Evolutionary conservation across 2,113 vertebrate species (phyloP).

Genomic region (Taurulus bubalis): DNA sequence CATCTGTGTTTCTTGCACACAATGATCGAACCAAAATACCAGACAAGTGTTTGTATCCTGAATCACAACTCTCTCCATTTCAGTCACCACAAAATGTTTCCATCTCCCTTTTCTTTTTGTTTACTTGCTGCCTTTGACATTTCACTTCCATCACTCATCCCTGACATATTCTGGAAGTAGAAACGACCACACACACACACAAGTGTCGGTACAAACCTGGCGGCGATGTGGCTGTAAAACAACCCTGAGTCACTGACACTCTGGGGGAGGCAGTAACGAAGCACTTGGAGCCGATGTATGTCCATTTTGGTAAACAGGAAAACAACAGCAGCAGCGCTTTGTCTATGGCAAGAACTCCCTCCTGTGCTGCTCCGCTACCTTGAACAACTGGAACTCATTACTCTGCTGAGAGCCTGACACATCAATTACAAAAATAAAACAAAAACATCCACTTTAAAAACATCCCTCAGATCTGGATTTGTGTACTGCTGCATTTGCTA

Average conservation of each 20-base stretch:
- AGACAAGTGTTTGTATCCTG: not conserved
- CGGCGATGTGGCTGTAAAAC: constrained; percentile 73
- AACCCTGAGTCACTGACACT: constrained; percentile 82
- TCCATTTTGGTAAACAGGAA: constrained; percentile 71
- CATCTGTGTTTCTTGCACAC: constrained; percentile 33
- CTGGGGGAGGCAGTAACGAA: constrained; percentile 81
- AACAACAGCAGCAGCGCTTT: not conserved
- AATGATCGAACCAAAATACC: not conserved
- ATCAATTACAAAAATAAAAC: constrained; percentile 8
- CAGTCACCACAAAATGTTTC: not conserved
- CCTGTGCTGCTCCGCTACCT: constrained; percentile 17
- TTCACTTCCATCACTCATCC: constrained; percentile 7
- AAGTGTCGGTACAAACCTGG: constrained; percentile 74
- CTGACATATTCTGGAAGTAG: constrained; percentile 17
- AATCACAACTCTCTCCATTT: not conserved
- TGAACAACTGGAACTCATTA: constrained; percentile 32
- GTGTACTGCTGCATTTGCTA: constrained; percentile 26
- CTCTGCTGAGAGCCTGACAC: constrained; percentile 1
- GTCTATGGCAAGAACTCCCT: constrained; percentile 32
- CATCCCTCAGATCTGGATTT: constrained; percentile 18
- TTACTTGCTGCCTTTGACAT: constrained; percentile 19
- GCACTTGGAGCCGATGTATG: constrained; percentile 67
- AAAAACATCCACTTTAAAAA: constrained; percentile 27
- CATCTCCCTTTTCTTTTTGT: not conserved
- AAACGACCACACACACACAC: constrained; percentile 24